These are phyloP conservation scores for Heliconius sara DNA, from an alignment of 2,888 invertebrate genomes.

Conservation along the genomic window DNA sequence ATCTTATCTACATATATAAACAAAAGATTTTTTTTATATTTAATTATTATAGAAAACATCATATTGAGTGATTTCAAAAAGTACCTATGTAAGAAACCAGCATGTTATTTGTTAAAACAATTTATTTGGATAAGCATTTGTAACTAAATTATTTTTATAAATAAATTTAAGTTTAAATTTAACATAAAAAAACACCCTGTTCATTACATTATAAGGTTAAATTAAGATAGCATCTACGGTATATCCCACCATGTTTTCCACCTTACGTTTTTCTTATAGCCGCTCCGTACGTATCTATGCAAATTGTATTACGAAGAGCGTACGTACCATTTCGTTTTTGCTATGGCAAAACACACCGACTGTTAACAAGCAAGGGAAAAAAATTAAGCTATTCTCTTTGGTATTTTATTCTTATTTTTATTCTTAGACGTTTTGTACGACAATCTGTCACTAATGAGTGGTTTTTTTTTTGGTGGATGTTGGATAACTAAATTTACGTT, in stretches of 20 bases:
- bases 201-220: constrained; percentile 24
- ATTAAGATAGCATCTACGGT: constrained; percentile 1
- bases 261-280: constrained; percentile 48
- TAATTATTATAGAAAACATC: too few species aligned
- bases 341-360: constrained; percentile 27
- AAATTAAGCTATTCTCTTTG: constrained; percentile 40
- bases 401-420: constrained; percentile 26
- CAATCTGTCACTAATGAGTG: constrained; percentile 19
- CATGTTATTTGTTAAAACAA: too few species aligned
- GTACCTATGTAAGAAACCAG: too few species aligned
- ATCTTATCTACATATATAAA: too few species aligned
- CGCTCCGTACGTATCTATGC: constrained; percentile 72
- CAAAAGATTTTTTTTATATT: too few species aligned
- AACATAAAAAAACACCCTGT: neutral
- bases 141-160: too few species aligned
- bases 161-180: too few species aligned
- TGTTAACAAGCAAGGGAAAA: constrained; percentile 32
- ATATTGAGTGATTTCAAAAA: too few species aligned
- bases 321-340: constrained; percentile 63
- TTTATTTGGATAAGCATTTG: too few species aligned
- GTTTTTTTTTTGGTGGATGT: neutral
- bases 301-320: constrained; percentile 69
- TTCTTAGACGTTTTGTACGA: neutral
- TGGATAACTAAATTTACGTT: too few species aligned
- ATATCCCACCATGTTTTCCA: constrained; percentile 47